A percentile compares a stretch with the other conserved stretches of the same genome.
phyloP scores from a whole-genome alignment of 2,797 vertebrate species.

The Eutrigla gurnardus region DNA sequence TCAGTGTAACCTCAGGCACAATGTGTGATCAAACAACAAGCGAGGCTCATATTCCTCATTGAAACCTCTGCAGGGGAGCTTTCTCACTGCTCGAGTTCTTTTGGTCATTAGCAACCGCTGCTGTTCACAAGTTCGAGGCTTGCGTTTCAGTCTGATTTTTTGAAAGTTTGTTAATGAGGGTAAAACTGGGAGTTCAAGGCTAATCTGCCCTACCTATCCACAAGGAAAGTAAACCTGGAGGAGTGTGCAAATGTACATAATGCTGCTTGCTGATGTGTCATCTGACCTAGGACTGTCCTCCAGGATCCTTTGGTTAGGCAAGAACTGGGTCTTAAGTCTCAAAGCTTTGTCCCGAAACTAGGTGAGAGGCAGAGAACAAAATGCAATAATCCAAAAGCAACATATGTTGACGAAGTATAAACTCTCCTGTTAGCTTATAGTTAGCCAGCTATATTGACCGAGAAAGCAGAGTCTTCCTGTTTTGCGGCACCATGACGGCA shows the following conservation, averaged over 20 bases:
- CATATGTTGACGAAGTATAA: neutral
- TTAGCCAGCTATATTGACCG: neutral
- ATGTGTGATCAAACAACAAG: slow-evolving; percentile 14
- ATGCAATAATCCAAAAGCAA: neutral
- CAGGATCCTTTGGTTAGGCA: neutral
- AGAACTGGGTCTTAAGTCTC: no score
- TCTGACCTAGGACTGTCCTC: neutral
- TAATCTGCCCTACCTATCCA: neutral
- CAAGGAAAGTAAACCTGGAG: neutral
- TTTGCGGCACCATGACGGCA: no score
- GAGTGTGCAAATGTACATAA: neutral
- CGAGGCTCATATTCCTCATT: neutral
- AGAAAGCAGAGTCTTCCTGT: neutral
- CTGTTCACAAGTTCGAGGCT: neutral
- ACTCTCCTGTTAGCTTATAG: neutral
- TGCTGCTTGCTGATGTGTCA: neutral
- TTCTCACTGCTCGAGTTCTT: neutral
- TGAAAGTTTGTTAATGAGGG: neutral
- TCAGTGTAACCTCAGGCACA: neutral
- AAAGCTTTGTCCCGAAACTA: no score
- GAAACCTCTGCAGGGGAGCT: neutral
- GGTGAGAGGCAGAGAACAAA: neutral
- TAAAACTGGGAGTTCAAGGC: accelerated
- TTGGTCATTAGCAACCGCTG: neutral
- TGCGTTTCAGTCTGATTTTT: slow-evolving; percentile 1